These are phyloP conservation scores for Tetrao urogallus DNA, from an alignment of 2,113 vertebrate species.

Conservation along the genomic window DNA sequence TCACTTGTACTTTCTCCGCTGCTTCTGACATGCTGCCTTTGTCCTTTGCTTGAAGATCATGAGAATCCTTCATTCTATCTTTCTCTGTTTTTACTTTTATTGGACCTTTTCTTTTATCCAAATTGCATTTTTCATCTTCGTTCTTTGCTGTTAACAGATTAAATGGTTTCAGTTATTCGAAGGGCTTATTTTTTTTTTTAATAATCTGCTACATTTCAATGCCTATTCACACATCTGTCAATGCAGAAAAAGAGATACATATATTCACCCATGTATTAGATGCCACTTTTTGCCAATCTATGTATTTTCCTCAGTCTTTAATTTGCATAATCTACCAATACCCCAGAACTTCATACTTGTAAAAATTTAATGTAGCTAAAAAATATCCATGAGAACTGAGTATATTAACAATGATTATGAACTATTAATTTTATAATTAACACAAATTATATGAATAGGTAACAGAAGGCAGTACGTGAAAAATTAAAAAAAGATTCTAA, in stretches of 20 bases:
- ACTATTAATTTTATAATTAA: neutral
- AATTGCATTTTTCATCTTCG: constrained; percentile 73
- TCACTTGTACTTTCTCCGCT: constrained; percentile 64
- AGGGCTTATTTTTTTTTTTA: neutral
- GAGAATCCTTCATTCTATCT: constrained; percentile 59
- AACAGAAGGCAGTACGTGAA: neutral
- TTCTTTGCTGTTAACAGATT: constrained; percentile 71
- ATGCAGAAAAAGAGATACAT: neutral
- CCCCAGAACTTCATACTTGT: neutral
- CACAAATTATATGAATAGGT: neutral
- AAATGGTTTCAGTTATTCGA: neutral
- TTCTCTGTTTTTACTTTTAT: constrained; percentile 77
- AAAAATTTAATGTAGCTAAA: neutral
- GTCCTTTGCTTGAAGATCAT: constrained; percentile 59
- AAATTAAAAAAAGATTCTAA: neutral
- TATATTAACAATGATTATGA: neutral
- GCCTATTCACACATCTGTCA: neutral
- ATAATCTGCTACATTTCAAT: neutral
- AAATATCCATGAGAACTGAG: neutral
- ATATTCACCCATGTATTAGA: neutral
- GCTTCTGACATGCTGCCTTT: constrained; percentile 65
- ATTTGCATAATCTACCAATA: neutral
- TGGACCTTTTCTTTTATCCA: constrained; percentile 79
- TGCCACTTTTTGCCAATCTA: neutral
- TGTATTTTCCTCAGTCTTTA: neutral